phyloP scores from a whole-genome alignment of 2,888 invertebrate species.

The Oegoconia quadripuncta region DNA sequence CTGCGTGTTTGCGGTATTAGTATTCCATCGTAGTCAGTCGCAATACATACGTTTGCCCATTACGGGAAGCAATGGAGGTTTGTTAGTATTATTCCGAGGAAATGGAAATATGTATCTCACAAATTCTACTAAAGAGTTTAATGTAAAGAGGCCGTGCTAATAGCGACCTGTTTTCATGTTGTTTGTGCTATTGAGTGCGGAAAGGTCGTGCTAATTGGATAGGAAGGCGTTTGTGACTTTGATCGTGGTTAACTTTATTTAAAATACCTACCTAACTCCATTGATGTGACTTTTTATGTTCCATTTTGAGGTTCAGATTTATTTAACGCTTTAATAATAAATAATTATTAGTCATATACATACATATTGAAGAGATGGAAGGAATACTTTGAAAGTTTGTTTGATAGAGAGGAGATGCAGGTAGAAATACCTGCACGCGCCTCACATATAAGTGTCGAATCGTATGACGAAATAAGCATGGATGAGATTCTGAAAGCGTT shows the following conservation, averaged over 20 bases:
- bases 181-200: conserved; percentile 11
- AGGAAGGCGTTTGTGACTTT: conserved; percentile 10
- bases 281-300: no score
- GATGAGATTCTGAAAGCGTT: no score
- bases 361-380: no score
- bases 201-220: conserved; percentile 8
- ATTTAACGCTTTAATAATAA: no score
- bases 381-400: no score
- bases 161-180: conserved; percentile 25
- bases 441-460: no score
- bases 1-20: conserved; percentile 32
- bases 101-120: conserved; percentile 28
- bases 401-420: no score
- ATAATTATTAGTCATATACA: no score
- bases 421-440: no score
- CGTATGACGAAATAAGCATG: no score
- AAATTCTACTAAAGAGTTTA: conserved; percentile 26
- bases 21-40: conserved; percentile 36
- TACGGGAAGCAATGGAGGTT: conserved; percentile 30
- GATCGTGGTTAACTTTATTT: conserved; percentile 1
- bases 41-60: conserved; percentile 30
- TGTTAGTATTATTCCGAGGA: conserved; percentile 25
- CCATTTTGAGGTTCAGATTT: no score
- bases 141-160: conserved; percentile 17
- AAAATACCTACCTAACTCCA: no score